phyloP scores from a whole-genome alignment of 1,140 invertebrate species.

The Heterodera schachtii region DNA sequence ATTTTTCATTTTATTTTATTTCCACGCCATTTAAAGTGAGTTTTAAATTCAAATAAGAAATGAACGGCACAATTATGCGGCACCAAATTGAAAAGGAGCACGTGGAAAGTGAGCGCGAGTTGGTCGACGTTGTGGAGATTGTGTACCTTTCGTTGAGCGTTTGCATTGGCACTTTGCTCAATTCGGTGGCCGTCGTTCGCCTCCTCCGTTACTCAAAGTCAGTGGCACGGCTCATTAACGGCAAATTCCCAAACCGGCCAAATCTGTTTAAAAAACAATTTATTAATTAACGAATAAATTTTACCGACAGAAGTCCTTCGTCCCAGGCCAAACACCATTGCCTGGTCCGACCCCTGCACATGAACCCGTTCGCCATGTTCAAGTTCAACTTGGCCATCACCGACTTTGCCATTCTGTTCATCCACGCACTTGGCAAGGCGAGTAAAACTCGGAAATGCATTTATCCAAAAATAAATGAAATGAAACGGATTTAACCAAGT shows the following conservation, averaged over 20 bases:
- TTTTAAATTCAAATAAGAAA: neutral
- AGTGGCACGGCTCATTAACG: neutral
- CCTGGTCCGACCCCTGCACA: conserved; percentile 48
- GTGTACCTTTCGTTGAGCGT: conserved; percentile 41
- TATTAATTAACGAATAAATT: too few species aligned
- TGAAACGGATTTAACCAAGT: conserved; percentile 10
- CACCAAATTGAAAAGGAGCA: neutral
- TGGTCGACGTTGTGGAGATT: conserved; percentile 47
- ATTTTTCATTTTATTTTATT: too few species aligned
- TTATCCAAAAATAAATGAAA: conserved; percentile 10
- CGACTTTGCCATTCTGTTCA: conserved; percentile 57
- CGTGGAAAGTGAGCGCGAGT: conserved; percentile 20
- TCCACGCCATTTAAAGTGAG: neutral
- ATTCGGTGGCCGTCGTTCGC: conserved; percentile 43
- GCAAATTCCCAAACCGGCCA: neutral
- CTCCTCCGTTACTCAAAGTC: conserved; percentile 48
- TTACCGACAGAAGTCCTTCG: conserved; percentile 3
- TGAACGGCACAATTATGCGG: neutral
- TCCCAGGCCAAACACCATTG: neutral
- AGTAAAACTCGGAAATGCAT: neutral
- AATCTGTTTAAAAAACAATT: neutral
- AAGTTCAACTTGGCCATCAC: conserved; percentile 57
- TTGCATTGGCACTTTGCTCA: conserved; percentile 46
- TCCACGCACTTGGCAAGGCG: conserved; percentile 57
- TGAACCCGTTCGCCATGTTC: conserved; percentile 54